phyloP scores from a whole-genome alignment of 2,113 vertebrate genomes.

The Taurulus bubalis region DNA sequence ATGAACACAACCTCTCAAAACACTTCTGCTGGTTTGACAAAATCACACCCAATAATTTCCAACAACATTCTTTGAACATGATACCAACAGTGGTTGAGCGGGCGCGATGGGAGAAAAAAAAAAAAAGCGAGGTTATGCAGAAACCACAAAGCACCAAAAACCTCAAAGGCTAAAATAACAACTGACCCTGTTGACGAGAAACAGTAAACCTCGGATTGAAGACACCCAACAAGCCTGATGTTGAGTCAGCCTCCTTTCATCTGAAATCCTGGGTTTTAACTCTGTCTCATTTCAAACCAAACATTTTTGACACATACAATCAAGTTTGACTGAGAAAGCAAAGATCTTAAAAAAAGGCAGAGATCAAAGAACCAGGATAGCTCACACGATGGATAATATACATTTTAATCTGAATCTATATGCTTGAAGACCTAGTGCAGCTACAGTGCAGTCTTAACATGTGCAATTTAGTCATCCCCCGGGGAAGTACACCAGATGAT shows the following conservation, averaged over 20 bases:
- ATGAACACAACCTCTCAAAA: background rate
- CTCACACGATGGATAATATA: conserved; percentile 1
- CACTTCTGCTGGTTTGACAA: background rate
- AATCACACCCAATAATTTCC: conserved; percentile 34
- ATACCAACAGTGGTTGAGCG: background rate
- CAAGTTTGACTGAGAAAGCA: background rate
- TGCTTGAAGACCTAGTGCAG: conserved; percentile 29
- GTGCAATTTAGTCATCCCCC: conserved; percentile 28
- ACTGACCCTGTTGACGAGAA: conserved; percentile 3
- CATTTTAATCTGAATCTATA: conserved; percentile 2
- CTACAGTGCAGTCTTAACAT: conserved; percentile 37
- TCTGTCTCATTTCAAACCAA: conserved; percentile 1
- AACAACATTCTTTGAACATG: background rate
- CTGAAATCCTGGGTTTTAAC: background rate
- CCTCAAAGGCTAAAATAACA: conserved; percentile 2
- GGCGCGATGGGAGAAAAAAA: background rate
- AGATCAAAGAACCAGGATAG: background rate
- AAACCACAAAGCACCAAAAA: background rate
- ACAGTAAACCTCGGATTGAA: conserved; percentile 9
- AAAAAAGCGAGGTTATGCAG: background rate
- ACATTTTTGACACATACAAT: conserved; percentile 3
- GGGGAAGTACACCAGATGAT: conserved; percentile 50
- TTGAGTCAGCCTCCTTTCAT: background rate
- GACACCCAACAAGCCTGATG: background rate
- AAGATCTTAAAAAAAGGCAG: background rate